Evolutionary conservation across 2,888 invertebrate genomes (phyloP).

Genomic region (Eupithecia abbreviata): DNA sequence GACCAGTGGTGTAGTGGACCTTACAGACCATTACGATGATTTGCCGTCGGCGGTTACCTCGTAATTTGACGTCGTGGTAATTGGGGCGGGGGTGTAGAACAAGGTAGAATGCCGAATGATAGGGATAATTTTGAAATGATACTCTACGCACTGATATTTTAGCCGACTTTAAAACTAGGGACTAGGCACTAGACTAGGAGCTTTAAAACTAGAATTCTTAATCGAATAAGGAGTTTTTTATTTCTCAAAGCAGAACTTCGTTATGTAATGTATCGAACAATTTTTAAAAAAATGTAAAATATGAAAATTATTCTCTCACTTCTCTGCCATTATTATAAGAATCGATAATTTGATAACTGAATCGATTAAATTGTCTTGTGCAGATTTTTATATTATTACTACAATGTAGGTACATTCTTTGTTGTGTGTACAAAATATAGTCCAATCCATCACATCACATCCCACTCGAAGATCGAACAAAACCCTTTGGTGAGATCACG

Average conservation of each 20-base stretch:
- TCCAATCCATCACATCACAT: no score
- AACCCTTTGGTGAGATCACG: not conserved
- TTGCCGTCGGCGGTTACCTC: slow-evolving; percentile 52
- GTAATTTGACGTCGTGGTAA: slow-evolving; percentile 53
- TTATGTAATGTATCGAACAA: not conserved
- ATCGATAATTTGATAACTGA: not conserved
- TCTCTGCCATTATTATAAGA: no score
- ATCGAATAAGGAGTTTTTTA: not conserved
- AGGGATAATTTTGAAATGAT: not conserved
- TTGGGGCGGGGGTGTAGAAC: slow-evolving; percentile 27
- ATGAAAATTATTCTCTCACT: no score
- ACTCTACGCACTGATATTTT: not conserved
- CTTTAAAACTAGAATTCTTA: no score
- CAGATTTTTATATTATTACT: no score
- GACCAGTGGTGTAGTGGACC: slow-evolving; percentile 12
- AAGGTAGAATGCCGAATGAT: slow-evolving; percentile 1
- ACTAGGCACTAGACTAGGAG: no score
- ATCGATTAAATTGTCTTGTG: not conserved
- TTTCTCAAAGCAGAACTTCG: not conserved
- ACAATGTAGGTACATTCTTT: no score
- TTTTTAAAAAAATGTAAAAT: no score
- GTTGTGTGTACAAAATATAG: no score
- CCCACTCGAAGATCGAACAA: not conserved
- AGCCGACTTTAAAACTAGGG: not conserved
- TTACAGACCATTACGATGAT: slow-evolving; percentile 56